Conservation (phyloP, 1,140 invertebrate genomes). For the Chymomyza costata region DNA sequence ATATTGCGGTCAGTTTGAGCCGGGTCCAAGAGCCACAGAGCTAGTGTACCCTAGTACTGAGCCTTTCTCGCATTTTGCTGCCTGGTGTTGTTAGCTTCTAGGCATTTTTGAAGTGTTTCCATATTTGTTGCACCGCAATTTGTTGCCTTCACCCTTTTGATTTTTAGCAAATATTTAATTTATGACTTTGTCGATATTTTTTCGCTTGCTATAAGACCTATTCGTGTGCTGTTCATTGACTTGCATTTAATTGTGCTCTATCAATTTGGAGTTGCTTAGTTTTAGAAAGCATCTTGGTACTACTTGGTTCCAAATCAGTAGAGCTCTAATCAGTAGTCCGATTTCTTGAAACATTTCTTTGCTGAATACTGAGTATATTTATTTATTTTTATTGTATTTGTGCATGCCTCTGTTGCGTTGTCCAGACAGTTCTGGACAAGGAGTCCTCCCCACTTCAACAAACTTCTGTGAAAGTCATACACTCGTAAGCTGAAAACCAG, state of each 20-base stretch:
- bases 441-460: too few species aligned
- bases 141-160: constrained; percentile 49
- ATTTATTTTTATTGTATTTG: too few species aligned
- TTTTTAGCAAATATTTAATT: constrained; percentile 63
- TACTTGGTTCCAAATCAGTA: too few species aligned
- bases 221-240: constrained; percentile 37
- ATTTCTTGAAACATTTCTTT: too few species aligned
- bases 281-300: background rate
- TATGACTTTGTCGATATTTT: constrained; percentile 70
- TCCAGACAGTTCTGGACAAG: too few species aligned
- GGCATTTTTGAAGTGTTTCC: constrained; percentile 56
- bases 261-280: constrained; percentile 1
- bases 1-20: background rate
- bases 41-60: constrained; percentile 11
- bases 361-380: too few species aligned
- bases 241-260: constrained; percentile 8
- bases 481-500: too few species aligned
- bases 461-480: too few species aligned
- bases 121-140: constrained; percentile 26
- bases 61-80: constrained; percentile 37
- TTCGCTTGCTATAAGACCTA: constrained; percentile 12
- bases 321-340: too few species aligned
- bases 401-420: too few species aligned
- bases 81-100: constrained; percentile 26
- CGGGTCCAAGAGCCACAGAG: background rate